Conservation (phyloP, 2,888 invertebrate genomes). For the Tenodera sinensis region DNA sequence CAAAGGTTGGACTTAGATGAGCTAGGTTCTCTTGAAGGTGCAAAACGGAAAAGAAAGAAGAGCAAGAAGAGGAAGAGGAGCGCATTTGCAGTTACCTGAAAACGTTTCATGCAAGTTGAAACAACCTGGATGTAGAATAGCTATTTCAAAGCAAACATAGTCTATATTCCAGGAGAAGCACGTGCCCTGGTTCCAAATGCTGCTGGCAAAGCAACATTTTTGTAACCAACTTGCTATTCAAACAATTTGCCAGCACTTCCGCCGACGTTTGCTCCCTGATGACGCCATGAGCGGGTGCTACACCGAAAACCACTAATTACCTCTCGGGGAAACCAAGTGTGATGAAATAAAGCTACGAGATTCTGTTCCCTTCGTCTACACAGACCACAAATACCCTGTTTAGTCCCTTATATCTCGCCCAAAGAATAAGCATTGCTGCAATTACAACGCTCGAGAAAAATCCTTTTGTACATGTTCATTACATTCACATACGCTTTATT, state of each 20-base stretch:
- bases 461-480: neutral
- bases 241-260: neutral
- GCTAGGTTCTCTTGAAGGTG: no score
- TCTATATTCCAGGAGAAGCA: neutral
- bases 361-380: neutral
- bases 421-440: neutral
- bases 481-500: neutral
- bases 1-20: no score
- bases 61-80: no score
- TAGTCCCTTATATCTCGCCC: neutral
- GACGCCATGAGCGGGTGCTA: neutral
- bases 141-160: no score
- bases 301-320: neutral
- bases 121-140: neutral
- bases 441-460: neutral
- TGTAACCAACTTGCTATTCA: neutral
- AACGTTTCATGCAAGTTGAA: neutral
- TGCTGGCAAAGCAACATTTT: neutral
- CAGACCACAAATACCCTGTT: neutral
- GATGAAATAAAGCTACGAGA: neutral
- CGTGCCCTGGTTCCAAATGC: neutral
- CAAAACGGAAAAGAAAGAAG: no score
- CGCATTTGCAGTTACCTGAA: neutral
- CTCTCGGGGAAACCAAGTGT: neutral
- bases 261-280: neutral